Evolutionary conservation across 2,113 vertebrate species (phyloP).

Genomic region (Hyperopisus bebe): DNA sequence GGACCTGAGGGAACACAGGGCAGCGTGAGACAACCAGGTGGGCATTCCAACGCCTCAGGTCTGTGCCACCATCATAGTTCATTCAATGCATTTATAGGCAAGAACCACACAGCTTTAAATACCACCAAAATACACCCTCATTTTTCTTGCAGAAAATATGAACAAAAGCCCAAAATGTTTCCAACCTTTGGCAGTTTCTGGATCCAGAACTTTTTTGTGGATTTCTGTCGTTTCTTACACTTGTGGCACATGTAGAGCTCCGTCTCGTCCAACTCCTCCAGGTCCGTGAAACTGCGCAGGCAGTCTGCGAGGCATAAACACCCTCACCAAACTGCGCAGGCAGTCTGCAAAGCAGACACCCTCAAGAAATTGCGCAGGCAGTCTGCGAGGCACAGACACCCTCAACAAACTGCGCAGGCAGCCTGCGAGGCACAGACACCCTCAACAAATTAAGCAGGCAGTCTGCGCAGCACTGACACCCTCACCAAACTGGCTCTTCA

Average conservation of each 20-base stretch:
- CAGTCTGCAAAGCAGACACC: slow-evolving; percentile 10
- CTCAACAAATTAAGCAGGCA: not conserved
- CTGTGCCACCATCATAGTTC: not conserved
- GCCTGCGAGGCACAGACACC: not conserved
- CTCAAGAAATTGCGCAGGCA: not conserved
- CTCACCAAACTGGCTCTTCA: not conserved
- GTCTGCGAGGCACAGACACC: not conserved
- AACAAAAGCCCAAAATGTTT: not conserved
- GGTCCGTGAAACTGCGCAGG: slow-evolving; percentile 92
- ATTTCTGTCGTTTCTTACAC: slow-evolving; percentile 95
- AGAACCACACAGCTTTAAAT: not conserved
- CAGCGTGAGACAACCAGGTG: not conserved
- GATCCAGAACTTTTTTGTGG: slow-evolving; percentile 98
- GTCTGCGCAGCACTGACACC: not conserved
- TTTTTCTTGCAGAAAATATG: not conserved
- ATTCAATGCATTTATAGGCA: not conserved
- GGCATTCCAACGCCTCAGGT: not conserved
- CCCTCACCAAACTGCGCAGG: not conserved
- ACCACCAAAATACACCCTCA: not conserved
- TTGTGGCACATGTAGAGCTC: slow-evolving; percentile 97
- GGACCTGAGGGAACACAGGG: slow-evolving; percentile 62
- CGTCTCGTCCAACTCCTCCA: slow-evolving; percentile 94
- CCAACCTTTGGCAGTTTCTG: slow-evolving; percentile 90
- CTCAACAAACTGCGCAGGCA: not conserved
- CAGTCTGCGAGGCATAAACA: slow-evolving; percentile 68